Percentiles rank a stretch among this genome's conserved stretches.
Conservation (phyloP, 2,888 invertebrate species). For the Mellilla xanthometata region DNA sequence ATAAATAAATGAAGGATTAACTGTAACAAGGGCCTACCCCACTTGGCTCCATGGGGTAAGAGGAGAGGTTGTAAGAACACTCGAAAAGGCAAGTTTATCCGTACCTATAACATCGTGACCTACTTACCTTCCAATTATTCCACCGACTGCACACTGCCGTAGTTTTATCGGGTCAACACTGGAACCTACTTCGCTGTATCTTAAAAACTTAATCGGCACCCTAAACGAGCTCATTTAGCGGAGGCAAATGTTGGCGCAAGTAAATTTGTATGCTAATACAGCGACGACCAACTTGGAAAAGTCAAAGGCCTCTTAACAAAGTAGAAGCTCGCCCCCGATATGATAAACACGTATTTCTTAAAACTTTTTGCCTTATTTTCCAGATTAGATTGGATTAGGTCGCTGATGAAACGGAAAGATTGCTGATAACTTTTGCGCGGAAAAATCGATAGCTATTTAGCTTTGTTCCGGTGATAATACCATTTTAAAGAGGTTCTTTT, state of each 20-base stretch:
- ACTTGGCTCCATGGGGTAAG: constrained; percentile 10
- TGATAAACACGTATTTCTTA: constrained; percentile 27
- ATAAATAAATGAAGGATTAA: constrained; percentile 10
- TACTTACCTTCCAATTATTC: constrained; percentile 22
- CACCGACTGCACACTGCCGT: constrained; percentile 11
- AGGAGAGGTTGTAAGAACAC: constrained; percentile 11
- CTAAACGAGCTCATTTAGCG: constrained; percentile 40
- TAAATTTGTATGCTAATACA: constrained; percentile 74
- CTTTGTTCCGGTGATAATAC: neutral
- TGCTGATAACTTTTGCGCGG: constrained; percentile 5
- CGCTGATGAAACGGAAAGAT: constrained; percentile 8
- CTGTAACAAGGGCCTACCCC: constrained; percentile 8
- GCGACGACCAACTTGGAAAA: constrained; percentile 34
- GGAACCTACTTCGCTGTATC: constrained; percentile 39
- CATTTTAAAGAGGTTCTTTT: no score
- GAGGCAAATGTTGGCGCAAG: constrained; percentile 40
- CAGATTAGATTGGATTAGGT: constrained; percentile 10
- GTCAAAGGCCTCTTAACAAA: constrained; percentile 22
- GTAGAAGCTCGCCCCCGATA: constrained; percentile 23
- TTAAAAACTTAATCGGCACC: constrained; percentile 52
- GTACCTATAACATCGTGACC: constrained; percentile 16
- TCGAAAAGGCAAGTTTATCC: constrained; percentile 19
- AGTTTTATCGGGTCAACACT: constrained; percentile 23
- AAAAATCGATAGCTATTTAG: constrained; percentile 10
- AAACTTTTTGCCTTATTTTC: constrained; percentile 11